Evolutionary conservation across 2,888 invertebrate species (phyloP).

Genomic region (Pristionchus mayeri): DNA sequence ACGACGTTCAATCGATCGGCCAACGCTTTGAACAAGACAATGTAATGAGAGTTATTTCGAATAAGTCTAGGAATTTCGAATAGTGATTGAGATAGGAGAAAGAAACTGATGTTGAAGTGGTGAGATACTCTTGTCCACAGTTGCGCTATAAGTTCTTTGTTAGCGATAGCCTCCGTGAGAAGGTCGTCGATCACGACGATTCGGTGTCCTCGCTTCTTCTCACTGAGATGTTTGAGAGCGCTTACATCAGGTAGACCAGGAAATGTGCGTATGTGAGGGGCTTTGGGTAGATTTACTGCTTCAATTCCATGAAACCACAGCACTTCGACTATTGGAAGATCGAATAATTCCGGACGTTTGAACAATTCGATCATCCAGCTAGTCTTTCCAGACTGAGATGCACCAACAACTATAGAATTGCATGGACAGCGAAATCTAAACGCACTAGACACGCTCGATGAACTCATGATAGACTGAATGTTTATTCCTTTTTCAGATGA

Average conservation of each 20-base stretch:
- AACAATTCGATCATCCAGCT: background rate
- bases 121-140: background rate
- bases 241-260: background rate
- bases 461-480: background rate
- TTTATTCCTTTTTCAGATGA: background rate
- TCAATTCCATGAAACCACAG: background rate
- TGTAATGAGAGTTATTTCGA: background rate
- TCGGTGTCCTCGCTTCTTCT: background rate
- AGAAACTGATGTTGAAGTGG: background rate
- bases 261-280: background rate
- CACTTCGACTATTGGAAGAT: background rate
- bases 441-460: background rate
- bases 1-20: background rate
- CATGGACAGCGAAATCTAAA: constrained; percentile 4
- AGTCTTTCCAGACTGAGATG: background rate
- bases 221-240: background rate
- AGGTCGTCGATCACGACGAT: background rate
- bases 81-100: background rate
- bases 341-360: background rate
- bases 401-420: background rate
- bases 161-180: background rate
- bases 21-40: background rate
- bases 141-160: background rate
- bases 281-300: background rate
- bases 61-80: constrained; percentile 12